These are phyloP conservation scores for Mastomys natalensis DNA, from an alignment of 2,113 vertebrate species.

Conservation along the genomic window DNA sequence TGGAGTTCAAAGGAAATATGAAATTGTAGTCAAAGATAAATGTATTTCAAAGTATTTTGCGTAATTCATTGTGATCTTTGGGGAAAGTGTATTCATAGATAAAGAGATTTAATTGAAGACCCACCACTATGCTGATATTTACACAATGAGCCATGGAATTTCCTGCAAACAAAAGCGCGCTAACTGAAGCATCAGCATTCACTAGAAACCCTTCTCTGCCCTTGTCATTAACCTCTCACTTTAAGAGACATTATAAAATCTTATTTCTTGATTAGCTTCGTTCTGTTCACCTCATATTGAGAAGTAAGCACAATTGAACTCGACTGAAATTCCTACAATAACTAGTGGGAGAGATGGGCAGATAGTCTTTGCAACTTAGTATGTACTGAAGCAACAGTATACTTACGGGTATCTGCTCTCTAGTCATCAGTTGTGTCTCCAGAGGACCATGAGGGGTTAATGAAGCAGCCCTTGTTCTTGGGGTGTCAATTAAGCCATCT, in stretches of 20 bases:
- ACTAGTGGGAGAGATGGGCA: background rate
- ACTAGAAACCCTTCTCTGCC: background rate
- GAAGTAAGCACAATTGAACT: background rate
- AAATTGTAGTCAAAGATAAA: background rate
- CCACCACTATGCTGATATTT: background rate
- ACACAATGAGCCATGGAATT: background rate
- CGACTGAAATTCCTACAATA: background rate
- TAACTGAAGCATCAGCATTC: background rate
- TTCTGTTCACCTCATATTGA: background rate
- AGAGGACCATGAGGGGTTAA: background rate
- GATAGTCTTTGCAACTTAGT: background rate
- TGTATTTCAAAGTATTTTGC: slow-evolving; percentile 4
- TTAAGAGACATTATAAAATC: background rate
- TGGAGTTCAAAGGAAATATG: slow-evolving; percentile 37
- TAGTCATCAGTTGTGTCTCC: background rate
- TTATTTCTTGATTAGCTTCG: slow-evolving; percentile 41
- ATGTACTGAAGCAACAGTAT: background rate
- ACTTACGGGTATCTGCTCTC: background rate
- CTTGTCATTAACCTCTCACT: background rate
- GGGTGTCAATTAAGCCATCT: background rate
- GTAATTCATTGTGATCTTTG: background rate
- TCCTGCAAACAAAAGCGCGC: background rate
- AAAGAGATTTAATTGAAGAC: background rate
- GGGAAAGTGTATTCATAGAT: slow-evolving; percentile 38
- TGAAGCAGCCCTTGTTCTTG: background rate